Base-by-base conservation (phyloP, 2,888 invertebrate genomes). In the Thereva unica region DNA sequence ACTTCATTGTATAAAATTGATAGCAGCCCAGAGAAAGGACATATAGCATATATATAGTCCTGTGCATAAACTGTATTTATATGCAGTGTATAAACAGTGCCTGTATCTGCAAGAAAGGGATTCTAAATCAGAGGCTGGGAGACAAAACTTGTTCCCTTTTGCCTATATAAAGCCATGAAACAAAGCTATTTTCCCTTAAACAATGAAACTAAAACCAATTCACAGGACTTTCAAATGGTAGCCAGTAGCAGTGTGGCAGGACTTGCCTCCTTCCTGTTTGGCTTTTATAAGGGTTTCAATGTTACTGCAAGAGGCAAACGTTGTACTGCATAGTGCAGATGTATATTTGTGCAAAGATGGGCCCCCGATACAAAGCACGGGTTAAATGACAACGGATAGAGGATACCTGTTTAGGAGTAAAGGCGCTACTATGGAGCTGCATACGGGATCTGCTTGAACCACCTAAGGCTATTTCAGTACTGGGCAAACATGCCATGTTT, bases 121-220 rank as follows among this genome's bases (percentile, higher is more conserved):
- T 59, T 59, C 47, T 59, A 59, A 59, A 59, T 47, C 59, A 59
- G 23, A 23, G 38, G 59, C 37, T 38, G 49, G 49, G 59, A 59
- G 49, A 49, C 47, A 59, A 45, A 59, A 45, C 45, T 47, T 47
- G 45, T 59, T 40, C 59, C 47, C 59, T 59, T 59, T 59, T 59
- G 45, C 59, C 59, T 59, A 59, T 59, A 59, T 23, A 23, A 23
- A 59, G 59, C 47, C 12, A 45, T 7, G 40, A 59, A 49, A 59
- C 59, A 59, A 59, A 59, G 59, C 47, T 38, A 45, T 49, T 59
- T 59, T 40, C 47, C 59, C 23, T 40, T 45, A 35, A 59, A 59
- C 59, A 59, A 41, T 47, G 59, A 59, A 59, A 49, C 59, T 59
- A 59, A 59, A 59, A 47, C 47, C 59, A 59, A 59, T 59, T 59